These are phyloP conservation scores for Neosilurus mollespiculum DNA, from an alignment of 2,797 vertebrate species.

Conservation along the genomic window DNA sequence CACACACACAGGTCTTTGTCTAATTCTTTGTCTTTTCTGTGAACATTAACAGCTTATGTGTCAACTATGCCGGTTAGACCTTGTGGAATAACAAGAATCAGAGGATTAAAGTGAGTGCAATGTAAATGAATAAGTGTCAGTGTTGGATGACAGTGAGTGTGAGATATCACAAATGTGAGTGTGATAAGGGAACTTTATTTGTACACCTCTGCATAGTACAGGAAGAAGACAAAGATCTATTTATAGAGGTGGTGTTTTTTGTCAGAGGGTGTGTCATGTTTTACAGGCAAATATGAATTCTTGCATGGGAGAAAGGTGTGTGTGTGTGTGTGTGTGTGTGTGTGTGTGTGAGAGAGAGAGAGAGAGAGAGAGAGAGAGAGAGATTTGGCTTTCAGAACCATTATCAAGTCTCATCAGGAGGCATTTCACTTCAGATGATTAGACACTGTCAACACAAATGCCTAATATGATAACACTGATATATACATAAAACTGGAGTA, in stretches of 20 bases:
- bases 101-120: not conserved
- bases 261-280: not conserved
- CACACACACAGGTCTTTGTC: not conserved
- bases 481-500: too few species aligned
- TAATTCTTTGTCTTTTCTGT: not conserved
- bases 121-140: not conserved
- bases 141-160: not conserved
- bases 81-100: not conserved
- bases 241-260: not conserved
- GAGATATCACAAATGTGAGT: not conserved
- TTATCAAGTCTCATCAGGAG: constrained; percentile 7
- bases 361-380: not conserved
- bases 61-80: not conserved
- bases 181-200: not conserved
- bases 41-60: not conserved
- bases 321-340: not conserved
- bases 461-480: not conserved
- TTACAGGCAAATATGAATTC: not conserved
- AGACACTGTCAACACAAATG: constrained; percentile 40
- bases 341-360: not conserved
- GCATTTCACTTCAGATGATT: constrained; percentile 32
- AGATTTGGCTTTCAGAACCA: not conserved
- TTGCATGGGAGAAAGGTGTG: not conserved
- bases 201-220: not conserved
- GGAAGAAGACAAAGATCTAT: not conserved